Conservation (phyloP, 2,888 invertebrate species). For the Exocentrus adspersus region DNA sequence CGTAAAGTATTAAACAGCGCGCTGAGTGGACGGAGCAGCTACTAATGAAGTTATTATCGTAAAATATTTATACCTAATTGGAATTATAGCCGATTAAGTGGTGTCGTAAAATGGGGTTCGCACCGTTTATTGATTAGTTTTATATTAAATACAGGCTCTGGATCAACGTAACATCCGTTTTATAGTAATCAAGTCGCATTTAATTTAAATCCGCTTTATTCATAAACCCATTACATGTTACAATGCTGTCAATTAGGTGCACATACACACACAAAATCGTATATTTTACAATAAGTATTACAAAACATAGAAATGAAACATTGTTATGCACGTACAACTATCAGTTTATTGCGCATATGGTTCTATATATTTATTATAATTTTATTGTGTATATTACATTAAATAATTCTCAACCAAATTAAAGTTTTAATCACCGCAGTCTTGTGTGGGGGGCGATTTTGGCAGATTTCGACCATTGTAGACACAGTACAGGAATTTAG, state of each 20-base stretch:
- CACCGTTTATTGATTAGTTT: too few species aligned
- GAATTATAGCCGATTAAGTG: too few species aligned
- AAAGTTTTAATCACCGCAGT: slow-evolving; percentile 36
- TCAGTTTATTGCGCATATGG: slow-evolving; percentile 40
- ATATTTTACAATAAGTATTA: slow-evolving; percentile 27
- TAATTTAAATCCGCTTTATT: slow-evolving; percentile 42
- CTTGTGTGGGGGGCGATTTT: slow-evolving; percentile 33
- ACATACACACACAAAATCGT: slow-evolving; percentile 29
- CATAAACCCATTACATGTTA: slow-evolving; percentile 32
- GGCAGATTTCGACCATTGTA: slow-evolving; percentile 32
- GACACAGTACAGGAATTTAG: slow-evolving; percentile 16
- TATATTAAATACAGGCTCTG: too few species aligned
- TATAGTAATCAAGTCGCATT: too few species aligned
- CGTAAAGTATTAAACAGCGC: neutral
- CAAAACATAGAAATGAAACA: slow-evolving; percentile 27
- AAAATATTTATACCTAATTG: neutral
- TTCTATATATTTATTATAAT: slow-evolving; percentile 23
- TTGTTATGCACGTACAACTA: slow-evolving; percentile 31
- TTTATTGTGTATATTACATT: slow-evolving; percentile 32
- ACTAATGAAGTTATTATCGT: neutral
- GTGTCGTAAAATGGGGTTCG: too few species aligned
- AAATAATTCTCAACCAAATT: slow-evolving; percentile 21
- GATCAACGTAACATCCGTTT: too few species aligned
- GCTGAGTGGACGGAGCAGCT: neutral
- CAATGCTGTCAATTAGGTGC: slow-evolving; percentile 24